Evolutionary conservation across 2,888 invertebrate genomes (phyloP), one percentile per base, ranked within the genome.

Genomic region (Pandemis heparana): DNA sequence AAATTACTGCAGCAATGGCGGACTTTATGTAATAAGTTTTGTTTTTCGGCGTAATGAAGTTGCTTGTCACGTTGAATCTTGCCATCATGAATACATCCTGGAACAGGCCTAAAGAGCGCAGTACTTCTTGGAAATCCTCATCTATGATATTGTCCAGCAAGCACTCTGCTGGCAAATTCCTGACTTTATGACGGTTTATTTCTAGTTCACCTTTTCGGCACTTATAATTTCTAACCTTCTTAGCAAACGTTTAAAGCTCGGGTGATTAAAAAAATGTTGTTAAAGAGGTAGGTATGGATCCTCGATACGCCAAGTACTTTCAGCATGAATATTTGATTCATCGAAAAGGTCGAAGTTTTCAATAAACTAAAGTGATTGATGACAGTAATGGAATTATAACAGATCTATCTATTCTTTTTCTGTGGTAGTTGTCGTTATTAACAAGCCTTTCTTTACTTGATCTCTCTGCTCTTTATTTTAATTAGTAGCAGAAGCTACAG

Each of bases 61-160:
- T 46, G 23, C 23, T 32, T 43, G 6, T 63, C 46, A 63, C n/a
- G 8, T 1, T 46, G 32, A 63, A 63, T 23, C n/a, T 63, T 3
- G 63, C 14, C 1, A 32, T 14, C 43, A 46, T 8, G 4, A 63
- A 63, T 4, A 63, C 8, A 8, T 23, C 32, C 14, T 63, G 63
- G 14, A 63, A 63, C 32, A 46, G 2, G 9, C 3, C 23, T 5
- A 63, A n/a, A 14, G 63, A 46, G 2, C 5, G 46, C 16, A 63
- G 23, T 8, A 63, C 63, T 12, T 46, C 63, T 63, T 63, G 63
- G 7, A 63, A 46, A n/a, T 63, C 63, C 32, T 63, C 23, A 10
- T 63, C 63, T 8, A 63, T 63, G 1, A 63, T 8, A 18, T 63
- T 63, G 23, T 63, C n/a, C 6, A 63, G 8, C 63, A 63, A 63